Conservation (phyloP, 2,797 vertebrate genomes). For the Rhinella marina region DNA sequence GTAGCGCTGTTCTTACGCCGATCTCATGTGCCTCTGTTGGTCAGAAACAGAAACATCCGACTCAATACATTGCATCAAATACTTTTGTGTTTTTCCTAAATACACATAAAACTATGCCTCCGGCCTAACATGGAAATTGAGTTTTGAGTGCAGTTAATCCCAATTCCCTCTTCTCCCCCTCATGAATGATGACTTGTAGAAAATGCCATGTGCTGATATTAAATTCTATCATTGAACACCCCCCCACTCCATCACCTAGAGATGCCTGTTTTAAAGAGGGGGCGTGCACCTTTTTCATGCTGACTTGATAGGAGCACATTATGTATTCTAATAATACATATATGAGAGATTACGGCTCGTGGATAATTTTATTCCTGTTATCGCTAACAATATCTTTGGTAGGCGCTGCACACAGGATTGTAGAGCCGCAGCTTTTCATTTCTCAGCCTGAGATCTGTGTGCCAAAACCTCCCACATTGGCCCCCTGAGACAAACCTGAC, state of each 20-base stretch:
- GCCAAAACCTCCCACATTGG: slow-evolving; percentile 29
- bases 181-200: no score
- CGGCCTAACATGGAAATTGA: not conserved
- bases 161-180: not conserved
- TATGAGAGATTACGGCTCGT: not conserved
- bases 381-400: not conserved
- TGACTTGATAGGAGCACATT: not conserved
- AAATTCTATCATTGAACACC: not conserved
- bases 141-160: not conserved
- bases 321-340: not conserved
- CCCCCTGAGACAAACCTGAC: slow-evolving; percentile 30
- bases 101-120: not conserved
- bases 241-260: not conserved
- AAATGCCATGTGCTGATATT: not conserved
- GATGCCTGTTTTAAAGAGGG: not conserved
- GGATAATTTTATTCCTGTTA: not conserved
- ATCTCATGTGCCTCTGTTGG: not conserved
- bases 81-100: not conserved
- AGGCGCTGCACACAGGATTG: not conserved
- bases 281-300: not conserved
- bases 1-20: not conserved
- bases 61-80: not conserved
- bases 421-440: not conserved
- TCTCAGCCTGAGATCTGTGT: slow-evolving; percentile 34
- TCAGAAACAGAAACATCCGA: not conserved